A percentile compares a stretch with the other conserved stretches of the same genome.
These are phyloP conservation scores for Lophius piscatorius DNA, from an alignment of 2,113 vertebrate genomes.

Conservation along the genomic window DNA sequence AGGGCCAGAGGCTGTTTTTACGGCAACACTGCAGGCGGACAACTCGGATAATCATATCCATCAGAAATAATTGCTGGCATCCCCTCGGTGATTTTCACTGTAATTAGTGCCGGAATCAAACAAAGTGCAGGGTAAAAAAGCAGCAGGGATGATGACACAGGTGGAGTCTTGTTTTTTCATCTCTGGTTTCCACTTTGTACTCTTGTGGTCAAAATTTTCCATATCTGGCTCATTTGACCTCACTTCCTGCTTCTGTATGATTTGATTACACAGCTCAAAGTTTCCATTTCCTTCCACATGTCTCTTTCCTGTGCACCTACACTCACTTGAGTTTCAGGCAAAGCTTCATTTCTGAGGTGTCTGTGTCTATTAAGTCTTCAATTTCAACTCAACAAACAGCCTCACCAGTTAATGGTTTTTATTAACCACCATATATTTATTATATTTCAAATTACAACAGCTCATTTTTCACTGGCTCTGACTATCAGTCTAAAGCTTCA, in stretches of 20 bases:
- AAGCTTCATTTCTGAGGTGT: too few species aligned
- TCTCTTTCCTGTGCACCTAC: not conserved
- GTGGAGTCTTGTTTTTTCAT: conserved; percentile 7
- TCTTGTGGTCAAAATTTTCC: conserved; percentile 6
- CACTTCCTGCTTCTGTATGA: conserved; percentile 7
- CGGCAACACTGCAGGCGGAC: conserved; percentile 27
- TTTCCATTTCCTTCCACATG: not conserved
- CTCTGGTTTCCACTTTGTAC: not conserved
- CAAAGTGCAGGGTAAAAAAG: not conserved
- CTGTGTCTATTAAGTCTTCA: too few species aligned
- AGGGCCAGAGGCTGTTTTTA: conserved; percentile 28
- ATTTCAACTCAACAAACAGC: too few species aligned
- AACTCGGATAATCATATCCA: conserved; percentile 55
- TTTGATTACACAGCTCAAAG: not conserved
- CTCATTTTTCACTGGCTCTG: too few species aligned
- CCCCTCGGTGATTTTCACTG: conserved; percentile 12
- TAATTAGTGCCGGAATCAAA: conserved; percentile 14
- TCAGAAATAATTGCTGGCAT: conserved; percentile 44
- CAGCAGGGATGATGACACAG: not conserved
- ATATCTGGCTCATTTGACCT: conserved; percentile 5
- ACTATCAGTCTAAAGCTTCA: too few species aligned
- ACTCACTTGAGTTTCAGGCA: not conserved
- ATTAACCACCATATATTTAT: too few species aligned
- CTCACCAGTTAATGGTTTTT: too few species aligned
- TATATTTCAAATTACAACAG: too few species aligned